A percentile compares a stretch with the other conserved stretches of the same genome.
These are phyloP conservation scores for Coronaproctus castanopsis DNA, from an alignment of 2,888 invertebrate genomes.

Conservation along the genomic window DNA sequence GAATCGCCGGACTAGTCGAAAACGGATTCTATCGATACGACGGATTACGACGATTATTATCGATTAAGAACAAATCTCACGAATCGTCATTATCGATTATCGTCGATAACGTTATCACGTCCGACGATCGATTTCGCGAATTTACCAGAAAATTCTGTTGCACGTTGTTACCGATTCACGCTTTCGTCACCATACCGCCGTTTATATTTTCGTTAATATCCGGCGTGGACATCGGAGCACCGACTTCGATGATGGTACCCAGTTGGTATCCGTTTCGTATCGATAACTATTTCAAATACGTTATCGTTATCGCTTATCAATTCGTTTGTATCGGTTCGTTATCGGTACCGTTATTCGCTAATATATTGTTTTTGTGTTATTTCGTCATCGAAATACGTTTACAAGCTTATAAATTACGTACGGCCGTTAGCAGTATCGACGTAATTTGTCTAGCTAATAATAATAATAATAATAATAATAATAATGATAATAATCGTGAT, in stretches of 20 bases:
- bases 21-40: neutral
- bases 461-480: no score
- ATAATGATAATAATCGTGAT: no score
- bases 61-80: no score
- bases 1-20: neutral
- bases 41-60: no score
- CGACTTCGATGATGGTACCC: neutral
- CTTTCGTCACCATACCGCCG: neutral
- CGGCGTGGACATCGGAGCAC: neutral
- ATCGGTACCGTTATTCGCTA: neutral
- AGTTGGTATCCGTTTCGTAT: neutral
- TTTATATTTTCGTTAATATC: neutral
- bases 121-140: neutral
- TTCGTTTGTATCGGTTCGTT: neutral
- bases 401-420: neutral
- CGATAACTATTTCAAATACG: neutral
- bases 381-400: neutral
- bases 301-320: neutral
- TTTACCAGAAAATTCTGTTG: neutral
- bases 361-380: neutral
- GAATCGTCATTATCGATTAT: neutral
- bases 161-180: neutral
- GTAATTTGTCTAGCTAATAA: no score
- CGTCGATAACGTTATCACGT: neutral
- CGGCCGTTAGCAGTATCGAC: neutral